These are phyloP conservation scores for Leistus spinibarbis DNA, from an alignment of 2,888 invertebrate species.

Conservation along the genomic window DNA sequence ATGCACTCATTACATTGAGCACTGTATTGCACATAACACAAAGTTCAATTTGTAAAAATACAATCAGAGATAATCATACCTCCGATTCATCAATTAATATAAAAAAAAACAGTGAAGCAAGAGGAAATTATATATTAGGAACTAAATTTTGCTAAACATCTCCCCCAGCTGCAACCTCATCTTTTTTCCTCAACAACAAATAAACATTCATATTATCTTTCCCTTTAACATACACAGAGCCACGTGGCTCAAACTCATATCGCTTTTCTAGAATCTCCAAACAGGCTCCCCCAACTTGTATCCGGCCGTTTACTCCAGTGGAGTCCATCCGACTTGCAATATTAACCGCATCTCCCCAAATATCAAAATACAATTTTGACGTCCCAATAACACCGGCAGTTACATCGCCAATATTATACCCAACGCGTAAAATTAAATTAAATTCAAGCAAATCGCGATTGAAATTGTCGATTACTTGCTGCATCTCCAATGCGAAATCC, in stretches of 20 bases:
- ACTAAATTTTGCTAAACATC: conserved; percentile 17
- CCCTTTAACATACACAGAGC: conserved; percentile 94
- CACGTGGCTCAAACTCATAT: conserved; percentile 91
- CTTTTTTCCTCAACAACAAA: conserved; percentile 67
- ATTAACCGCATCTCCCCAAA: conserved; percentile 99
- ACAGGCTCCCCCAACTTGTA: conserved; percentile 82
- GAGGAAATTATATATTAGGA: conserved; percentile 34
- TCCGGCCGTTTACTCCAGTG: conserved; percentile 85
- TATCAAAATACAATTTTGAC: conserved; percentile 94
- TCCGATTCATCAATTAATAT: neutral
- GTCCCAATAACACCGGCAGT: conserved; percentile 97
- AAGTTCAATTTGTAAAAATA: neutral
- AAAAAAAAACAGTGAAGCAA: conserved; percentile 21
- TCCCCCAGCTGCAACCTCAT: conserved; percentile 9
- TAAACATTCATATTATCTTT: conserved; percentile 95
- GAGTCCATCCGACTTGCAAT: conserved; percentile 98
- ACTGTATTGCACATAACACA: neutral
- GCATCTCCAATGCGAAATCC: conserved; percentile 93
- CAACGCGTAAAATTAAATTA: conserved; percentile 83
- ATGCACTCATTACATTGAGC: neutral
- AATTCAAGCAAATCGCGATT: conserved; percentile 90
- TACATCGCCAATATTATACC: conserved; percentile 93
- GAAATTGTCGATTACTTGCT: conserved; percentile 83
- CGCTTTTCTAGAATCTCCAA: conserved; percentile 70
- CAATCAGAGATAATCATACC: neutral